Evolutionary conservation across 1,140 invertebrate genomes (phyloP).

Genomic region (Brachionus rotundiformis): DNA sequence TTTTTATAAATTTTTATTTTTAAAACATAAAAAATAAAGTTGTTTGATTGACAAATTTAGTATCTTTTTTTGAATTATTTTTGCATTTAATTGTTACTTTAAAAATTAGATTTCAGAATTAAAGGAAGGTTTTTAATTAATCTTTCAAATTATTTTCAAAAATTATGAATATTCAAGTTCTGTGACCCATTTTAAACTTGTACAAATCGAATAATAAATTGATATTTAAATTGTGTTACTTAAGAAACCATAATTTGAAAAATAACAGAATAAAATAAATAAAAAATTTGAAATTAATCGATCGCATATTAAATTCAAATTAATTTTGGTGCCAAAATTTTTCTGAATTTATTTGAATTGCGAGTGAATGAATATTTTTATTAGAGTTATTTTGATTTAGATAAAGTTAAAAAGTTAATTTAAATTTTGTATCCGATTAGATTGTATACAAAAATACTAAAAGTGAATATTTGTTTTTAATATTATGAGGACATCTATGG

Average conservation of each 20-base stretch:
- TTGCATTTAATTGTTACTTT: neutral
- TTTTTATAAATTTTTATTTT: too few species aligned
- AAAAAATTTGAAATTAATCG: neutral
- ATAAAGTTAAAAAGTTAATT: constrained; percentile 3
- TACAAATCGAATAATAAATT: neutral
- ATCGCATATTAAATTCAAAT: neutral
- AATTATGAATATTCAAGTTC: neutral
- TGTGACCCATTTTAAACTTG: neutral
- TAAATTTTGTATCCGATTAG: constrained; percentile 19
- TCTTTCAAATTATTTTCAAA: neutral
- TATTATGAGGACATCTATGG: neutral
- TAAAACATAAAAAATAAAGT: too few species aligned
- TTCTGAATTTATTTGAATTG: too few species aligned
- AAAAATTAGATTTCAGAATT: neutral
- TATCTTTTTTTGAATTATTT: too few species aligned
- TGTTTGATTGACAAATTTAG: neutral
- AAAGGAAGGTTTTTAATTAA: neutral
- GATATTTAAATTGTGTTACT: constrained; percentile 16
- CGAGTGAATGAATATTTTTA: too few species aligned
- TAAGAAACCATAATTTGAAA: constrained; percentile 1
- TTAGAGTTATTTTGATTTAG: too few species aligned
- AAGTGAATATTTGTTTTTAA: neutral
- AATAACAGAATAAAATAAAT: constrained; percentile 6
- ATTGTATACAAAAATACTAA: neutral
- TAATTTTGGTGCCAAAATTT: neutral